Percentiles rank a stretch among this genome's conserved stretches.
Evolutionary conservation across 1,140 invertebrate species (phyloP).

Genomic region (Wiebesia pumilae): DNA sequence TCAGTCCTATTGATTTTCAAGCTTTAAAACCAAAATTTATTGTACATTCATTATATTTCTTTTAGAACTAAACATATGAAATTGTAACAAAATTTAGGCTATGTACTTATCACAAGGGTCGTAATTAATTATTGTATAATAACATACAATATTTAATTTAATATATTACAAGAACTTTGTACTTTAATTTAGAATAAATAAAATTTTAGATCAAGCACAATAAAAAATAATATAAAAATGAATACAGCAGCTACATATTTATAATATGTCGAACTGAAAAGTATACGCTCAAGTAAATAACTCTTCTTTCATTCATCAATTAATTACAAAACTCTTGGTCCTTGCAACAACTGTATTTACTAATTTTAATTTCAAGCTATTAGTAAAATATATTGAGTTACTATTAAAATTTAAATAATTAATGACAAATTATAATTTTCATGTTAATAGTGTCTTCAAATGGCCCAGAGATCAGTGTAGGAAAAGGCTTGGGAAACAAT

Average conservation of each 20-base stretch:
- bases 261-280: background rate
- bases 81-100: too few relatives aligned
- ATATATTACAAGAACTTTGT: background rate
- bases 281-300: background rate
- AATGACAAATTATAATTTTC: background rate
- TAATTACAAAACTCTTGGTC: background rate
- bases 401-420: slow-evolving; percentile 23
- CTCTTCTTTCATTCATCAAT: background rate
- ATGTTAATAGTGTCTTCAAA: background rate
- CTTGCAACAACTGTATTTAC: background rate
- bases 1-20: background rate
- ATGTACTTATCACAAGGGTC: too few relatives aligned
- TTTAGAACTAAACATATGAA: too few relatives aligned
- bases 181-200: too few relatives aligned
- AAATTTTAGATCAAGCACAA: background rate
- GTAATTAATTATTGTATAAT: background rate
- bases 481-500: background rate
- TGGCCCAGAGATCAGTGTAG: background rate
- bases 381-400: too few relatives aligned
- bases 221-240: background rate
- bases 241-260: background rate
- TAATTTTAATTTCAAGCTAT: too few relatives aligned
- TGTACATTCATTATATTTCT: too few relatives aligned
- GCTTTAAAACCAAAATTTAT: background rate
- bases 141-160: background rate